These are phyloP conservation scores for Antitype chi DNA, from an alignment of 2,888 invertebrate genomes.

Conservation along the genomic window DNA sequence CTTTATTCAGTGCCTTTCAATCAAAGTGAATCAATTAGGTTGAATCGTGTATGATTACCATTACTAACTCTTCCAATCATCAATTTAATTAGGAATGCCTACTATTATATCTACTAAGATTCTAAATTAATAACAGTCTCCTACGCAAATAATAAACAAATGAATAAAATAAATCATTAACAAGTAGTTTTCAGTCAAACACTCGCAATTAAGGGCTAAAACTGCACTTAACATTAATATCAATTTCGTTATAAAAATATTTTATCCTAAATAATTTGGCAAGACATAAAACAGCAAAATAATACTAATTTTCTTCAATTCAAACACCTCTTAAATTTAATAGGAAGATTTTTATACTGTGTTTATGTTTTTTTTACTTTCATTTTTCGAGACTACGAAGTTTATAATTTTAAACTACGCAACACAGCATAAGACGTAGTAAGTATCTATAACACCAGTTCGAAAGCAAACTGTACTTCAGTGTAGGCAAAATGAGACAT, in stretches of 20 bases:
- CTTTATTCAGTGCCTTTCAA: neutral
- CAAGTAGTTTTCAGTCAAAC: conserved; percentile 28
- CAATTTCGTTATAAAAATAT: conserved; percentile 28
- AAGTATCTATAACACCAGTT: neutral
- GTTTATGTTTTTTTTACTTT: neutral
- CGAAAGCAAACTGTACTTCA: neutral
- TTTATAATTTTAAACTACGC: neutral
- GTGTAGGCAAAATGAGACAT: neutral
- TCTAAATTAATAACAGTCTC: conserved; percentile 1
- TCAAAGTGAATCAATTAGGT: neutral
- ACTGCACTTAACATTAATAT: conserved; percentile 35
- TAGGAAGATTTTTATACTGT: neutral
- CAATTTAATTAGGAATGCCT: conserved; percentile 20
- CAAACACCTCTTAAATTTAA: neutral
- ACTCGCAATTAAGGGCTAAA: neutral
- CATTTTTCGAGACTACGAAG: neutral
- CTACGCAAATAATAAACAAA: neutral
- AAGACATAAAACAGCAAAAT: conserved; percentile 36
- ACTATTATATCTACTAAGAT: conserved; percentile 7
- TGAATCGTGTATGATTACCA: neutral
- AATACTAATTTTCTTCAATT: conserved; percentile 19
- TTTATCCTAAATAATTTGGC: conserved; percentile 44
- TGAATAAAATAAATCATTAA: neutral
- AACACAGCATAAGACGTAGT: neutral
- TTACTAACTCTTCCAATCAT: neutral